phyloP scores from a whole-genome alignment of 2,888 invertebrate genomes.

The Drosophila rubida region DNA sequence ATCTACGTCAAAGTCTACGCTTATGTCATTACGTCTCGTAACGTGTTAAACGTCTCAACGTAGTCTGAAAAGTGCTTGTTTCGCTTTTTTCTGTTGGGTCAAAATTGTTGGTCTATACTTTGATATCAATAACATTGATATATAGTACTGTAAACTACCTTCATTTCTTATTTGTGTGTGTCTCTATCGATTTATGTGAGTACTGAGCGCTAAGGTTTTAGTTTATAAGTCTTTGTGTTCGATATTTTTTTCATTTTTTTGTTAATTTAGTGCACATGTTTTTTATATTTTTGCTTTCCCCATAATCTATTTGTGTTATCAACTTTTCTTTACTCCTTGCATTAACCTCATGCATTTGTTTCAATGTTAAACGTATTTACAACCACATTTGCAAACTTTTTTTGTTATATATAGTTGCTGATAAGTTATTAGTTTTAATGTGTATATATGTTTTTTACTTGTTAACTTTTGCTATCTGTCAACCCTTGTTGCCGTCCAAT shows the following conservation, averaged over 20 bases:
- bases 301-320: conserved; percentile 16
- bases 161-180: conserved; percentile 53
- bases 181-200: conserved; percentile 62
- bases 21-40: conserved; percentile 75
- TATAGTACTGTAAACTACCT: conserved; percentile 28
- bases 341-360: conserved; percentile 24
- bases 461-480: conserved; percentile 38
- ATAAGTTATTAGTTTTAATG: conserved; percentile 14
- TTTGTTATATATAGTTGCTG: conserved; percentile 43
- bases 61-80: conserved; percentile 57
- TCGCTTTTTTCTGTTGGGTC: conserved; percentile 69
- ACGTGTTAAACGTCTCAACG: conserved; percentile 56
- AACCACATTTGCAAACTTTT: conserved; percentile 9
- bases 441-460: conserved; percentile 19
- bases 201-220: conserved; percentile 54
- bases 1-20: conserved; percentile 56
- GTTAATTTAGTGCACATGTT: not conserved
- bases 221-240: conserved; percentile 46
- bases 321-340: conserved; percentile 14
- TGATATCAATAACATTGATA: conserved; percentile 15
- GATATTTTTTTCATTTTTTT: conserved; percentile 19
- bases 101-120: conserved; percentile 8
- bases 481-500: conserved; percentile 41
- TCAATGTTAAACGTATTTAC: conserved; percentile 5
- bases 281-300: conserved; percentile 14